phyloP scores from a whole-genome alignment of 1,140 invertebrate species.

The Kradibia gibbosae region DNA sequence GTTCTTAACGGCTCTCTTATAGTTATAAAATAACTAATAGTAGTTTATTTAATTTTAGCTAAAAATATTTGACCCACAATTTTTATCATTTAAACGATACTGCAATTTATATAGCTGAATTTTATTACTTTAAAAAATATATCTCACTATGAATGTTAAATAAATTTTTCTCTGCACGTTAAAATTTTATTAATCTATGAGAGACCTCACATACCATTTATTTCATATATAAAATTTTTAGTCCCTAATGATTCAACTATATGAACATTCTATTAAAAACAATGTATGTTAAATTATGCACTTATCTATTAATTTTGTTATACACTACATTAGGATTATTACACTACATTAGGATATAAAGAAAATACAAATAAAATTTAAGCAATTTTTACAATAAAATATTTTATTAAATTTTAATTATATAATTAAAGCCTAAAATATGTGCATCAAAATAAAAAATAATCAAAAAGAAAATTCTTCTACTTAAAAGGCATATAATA shows the following conservation, averaged over 20 bases:
- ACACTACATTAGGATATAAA: too few relatives aligned
- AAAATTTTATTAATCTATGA: background rate
- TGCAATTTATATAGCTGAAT: slow-evolving; percentile 46
- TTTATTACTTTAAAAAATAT: slow-evolving; percentile 30
- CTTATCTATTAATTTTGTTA: background rate
- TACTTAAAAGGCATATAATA: too few relatives aligned
- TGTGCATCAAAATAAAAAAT: background rate
- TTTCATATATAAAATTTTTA: background rate
- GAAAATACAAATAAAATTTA: too few relatives aligned
- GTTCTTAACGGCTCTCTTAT: background rate
- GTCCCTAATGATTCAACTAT: background rate
- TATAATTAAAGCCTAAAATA: background rate
- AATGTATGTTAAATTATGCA: background rate
- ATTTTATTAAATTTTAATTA: slow-evolving; percentile 3
- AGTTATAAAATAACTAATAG: background rate
- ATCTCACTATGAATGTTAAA: slow-evolving; percentile 32
- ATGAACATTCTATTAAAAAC: background rate
- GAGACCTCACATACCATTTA: background rate
- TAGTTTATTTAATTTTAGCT: slow-evolving; percentile 1
- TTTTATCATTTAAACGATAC: slow-evolving; percentile 3
- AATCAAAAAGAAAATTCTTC: too few relatives aligned
- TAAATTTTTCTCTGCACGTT: background rate
- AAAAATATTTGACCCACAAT: slow-evolving; percentile 40
- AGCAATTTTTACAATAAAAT: too few relatives aligned
- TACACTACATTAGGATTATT: background rate